Evolutionary conservation across 2,797 vertebrate species (phyloP).

Genomic region (Tachyglossus aculeatus): DNA sequence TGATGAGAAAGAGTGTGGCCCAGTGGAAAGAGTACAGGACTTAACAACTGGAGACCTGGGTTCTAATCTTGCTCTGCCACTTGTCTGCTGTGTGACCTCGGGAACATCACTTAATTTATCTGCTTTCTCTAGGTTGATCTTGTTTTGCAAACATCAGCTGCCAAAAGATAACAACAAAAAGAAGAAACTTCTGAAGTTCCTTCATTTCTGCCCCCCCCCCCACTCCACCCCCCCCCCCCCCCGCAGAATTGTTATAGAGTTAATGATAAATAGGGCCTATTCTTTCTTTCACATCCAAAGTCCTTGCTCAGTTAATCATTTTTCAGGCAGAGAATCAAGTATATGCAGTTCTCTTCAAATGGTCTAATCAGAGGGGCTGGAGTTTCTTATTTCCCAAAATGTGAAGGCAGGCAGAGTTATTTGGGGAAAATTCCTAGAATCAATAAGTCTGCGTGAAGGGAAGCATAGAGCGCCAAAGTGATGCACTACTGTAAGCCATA

Average conservation of each 20-base stretch:
- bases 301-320: constrained; percentile 5
- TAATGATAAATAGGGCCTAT: neutral
- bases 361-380: constrained; percentile 15
- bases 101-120: too few relatives aligned
- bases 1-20: too few relatives aligned
- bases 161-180: too few relatives aligned
- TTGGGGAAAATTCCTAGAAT: neutral
- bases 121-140: too few relatives aligned
- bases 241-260: neutral
- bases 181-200: neutral
- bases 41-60: too few relatives aligned
- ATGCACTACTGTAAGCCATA: accelerated
- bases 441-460: accelerated
- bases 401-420: neutral
- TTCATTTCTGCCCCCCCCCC: neutral
- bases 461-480: accelerated
- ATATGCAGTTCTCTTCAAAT: neutral
- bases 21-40: too few relatives aligned
- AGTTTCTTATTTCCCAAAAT: constrained; percentile 18
- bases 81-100: too few relatives aligned
- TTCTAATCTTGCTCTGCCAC: too few relatives aligned
- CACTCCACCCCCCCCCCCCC: neutral
- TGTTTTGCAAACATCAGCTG: neutral
- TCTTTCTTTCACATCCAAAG: neutral
- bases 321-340: constrained; percentile 6